These are phyloP conservation scores for Andrena bucephala DNA, from an alignment of 2,888 invertebrate genomes.

Conservation along the genomic window DNA sequence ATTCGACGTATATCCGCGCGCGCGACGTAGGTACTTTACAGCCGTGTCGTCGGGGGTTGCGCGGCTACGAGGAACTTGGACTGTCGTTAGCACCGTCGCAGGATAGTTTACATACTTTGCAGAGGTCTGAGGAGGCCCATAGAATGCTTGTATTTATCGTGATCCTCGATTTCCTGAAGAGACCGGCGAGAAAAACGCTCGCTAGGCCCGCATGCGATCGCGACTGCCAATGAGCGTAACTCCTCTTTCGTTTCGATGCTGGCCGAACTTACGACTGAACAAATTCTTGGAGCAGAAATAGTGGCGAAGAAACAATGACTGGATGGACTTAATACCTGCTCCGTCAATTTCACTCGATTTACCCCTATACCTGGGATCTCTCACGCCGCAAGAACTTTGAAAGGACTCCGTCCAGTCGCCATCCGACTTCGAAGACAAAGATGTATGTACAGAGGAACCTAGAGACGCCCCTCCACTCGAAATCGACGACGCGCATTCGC, in stretches of 20 bases:
- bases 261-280: conserved; percentile 5
- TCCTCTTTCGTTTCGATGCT: conserved; percentile 26
- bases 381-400: background rate
- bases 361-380: no score
- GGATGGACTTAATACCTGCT: no score
- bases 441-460: background rate
- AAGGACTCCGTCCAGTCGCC: no score
- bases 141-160: conserved; percentile 62
- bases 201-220: conserved; percentile 22
- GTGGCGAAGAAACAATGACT: background rate
- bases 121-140: conserved; percentile 35
- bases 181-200: conserved; percentile 3
- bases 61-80: conserved; percentile 26
- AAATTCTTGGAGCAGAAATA: background rate
- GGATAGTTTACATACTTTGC: conserved; percentile 55
- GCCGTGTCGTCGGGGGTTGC: conserved; percentile 39
- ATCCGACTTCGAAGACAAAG: no score
- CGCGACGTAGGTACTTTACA: conserved; percentile 26
- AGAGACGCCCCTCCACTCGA: conserved; percentile 9
- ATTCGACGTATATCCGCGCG: conserved; percentile 13
- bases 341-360: no score
- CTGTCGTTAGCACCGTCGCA: conserved; percentile 37
- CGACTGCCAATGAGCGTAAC: conserved; percentile 29
- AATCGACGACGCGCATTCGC: background rate
- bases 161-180: conserved; percentile 38